phyloP scores from a whole-genome alignment of 2,113 vertebrate species.

The Cyprinodon tularosa region DNA sequence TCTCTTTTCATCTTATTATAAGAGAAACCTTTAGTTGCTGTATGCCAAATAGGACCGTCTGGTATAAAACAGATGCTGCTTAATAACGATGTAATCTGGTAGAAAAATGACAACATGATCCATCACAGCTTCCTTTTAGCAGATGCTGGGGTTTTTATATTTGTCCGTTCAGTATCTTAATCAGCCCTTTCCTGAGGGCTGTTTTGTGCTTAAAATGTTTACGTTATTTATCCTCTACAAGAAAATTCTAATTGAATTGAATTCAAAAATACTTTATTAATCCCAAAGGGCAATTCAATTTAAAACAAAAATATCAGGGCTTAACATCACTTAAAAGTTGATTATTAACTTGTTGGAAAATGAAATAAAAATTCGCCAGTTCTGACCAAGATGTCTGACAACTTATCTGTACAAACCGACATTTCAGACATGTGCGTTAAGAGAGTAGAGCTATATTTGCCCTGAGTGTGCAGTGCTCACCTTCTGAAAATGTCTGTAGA shows the following conservation, averaged over 20 bases:
- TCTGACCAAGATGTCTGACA: background rate
- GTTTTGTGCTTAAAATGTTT: slow-evolving; percentile 4
- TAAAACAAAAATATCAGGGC: no score
- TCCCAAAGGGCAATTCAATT: no score
- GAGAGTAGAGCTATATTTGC: background rate
- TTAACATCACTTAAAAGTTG: background rate
- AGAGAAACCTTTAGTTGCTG: slow-evolving; percentile 1
- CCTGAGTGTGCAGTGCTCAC: slow-evolving; percentile 61
- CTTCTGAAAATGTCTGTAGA: slow-evolving; percentile 94
- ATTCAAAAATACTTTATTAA: no score
- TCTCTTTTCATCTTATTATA: slow-evolving; percentile 5
- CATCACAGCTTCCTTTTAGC: slow-evolving; percentile 14
- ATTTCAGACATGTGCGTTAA: background rate
- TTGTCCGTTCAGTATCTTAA: background rate
- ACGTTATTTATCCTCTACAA: background rate
- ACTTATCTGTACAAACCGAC: background rate
- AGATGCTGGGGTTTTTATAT: slow-evolving; percentile 8
- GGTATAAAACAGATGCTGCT: slow-evolving; percentile 15
- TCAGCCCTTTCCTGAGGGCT: background rate
- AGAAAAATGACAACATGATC: slow-evolving; percentile 6
- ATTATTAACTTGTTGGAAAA: background rate
- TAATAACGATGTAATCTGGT: slow-evolving; percentile 11
- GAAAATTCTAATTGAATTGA: no score
- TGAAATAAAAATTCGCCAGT: no score
- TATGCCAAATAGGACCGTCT: slow-evolving; percentile 12